phyloP scores from a whole-genome alignment of 2,797 vertebrate species.

The Anniella stebbinsi region DNA sequence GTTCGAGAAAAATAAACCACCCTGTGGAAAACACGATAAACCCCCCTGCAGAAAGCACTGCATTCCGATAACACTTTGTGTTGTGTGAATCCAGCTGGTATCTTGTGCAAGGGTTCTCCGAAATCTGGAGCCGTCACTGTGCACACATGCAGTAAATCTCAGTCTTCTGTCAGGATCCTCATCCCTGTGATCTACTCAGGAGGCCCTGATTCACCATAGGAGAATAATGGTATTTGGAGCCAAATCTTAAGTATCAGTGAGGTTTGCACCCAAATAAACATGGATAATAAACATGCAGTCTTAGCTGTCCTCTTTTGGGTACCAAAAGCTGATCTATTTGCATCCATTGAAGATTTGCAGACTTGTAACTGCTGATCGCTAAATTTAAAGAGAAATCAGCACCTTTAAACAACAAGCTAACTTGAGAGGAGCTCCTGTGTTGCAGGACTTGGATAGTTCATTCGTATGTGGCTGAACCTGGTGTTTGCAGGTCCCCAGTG shows the following conservation, averaged over 20 bases:
- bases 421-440: constrained; percentile 33
- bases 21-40: too few species aligned
- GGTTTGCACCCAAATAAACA: not conserved
- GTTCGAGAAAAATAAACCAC: too few species aligned
- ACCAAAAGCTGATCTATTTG: constrained; percentile 26
- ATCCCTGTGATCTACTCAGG: not conserved
- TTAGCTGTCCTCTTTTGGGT: not conserved
- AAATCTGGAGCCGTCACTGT: too few species aligned
- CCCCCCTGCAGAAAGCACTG: too few species aligned
- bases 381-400: constrained; percentile 45
- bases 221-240: not conserved
- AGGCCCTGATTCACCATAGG: not conserved
- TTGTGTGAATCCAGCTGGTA: too few species aligned
- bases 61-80: too few species aligned
- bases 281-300: not conserved
- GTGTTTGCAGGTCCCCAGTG: constrained; percentile 50
- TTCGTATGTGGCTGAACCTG: constrained; percentile 32
- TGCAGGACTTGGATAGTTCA: constrained; percentile 19
- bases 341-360: not conserved
- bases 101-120: too few species aligned
- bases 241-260: not conserved
- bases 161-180: not conserved
- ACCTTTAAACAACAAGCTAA: constrained; percentile 33
- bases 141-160: not conserved
- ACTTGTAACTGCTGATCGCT: not conserved